These are phyloP conservation scores for Cassiopea xamachana DNA, from an alignment of 30 jellyfish, hydroid and myxozoan genomes.

Conservation along the genomic window DNA sequence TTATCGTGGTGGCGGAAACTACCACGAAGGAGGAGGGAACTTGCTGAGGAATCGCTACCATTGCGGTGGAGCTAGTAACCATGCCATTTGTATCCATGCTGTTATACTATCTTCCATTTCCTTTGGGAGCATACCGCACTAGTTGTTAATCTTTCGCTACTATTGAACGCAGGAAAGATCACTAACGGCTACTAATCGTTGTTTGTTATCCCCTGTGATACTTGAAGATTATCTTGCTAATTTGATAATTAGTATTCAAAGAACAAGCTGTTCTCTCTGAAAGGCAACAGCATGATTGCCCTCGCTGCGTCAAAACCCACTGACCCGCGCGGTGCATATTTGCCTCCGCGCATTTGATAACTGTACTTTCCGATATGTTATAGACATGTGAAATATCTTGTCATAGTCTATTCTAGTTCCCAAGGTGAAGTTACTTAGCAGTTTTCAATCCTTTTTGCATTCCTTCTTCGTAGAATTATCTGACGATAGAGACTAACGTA, in stretches of 20 bases:
- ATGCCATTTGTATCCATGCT: slow-evolving; percentile 5
- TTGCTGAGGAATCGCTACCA: background rate
- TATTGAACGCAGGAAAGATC: slow-evolving; percentile 42
- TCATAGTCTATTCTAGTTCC: too few species aligned
- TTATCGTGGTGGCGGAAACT: too few species aligned
- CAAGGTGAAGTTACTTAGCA: too few species aligned
- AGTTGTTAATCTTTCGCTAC: slow-evolving; percentile 42
- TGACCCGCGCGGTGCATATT: background rate
- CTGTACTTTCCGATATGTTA: too few species aligned
- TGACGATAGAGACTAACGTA: too few species aligned
- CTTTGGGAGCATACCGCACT: background rate
- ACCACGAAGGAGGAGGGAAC: background rate
- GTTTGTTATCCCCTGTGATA: slow-evolving; percentile 20
- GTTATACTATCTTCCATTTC: slow-evolving; percentile 2
- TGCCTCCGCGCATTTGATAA: too few species aligned
- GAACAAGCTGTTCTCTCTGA: too few species aligned
- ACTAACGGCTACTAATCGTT: slow-evolving; percentile 25
- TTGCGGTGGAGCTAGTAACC: background rate
- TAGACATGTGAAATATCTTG: too few species aligned
- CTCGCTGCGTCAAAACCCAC: background rate
- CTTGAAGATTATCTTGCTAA: slow-evolving; percentile 4
- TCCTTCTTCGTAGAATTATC: too few species aligned
- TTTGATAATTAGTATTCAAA: slow-evolving; percentile 1
- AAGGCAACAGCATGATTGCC: too few species aligned
- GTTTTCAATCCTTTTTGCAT: too few species aligned